Conservation (phyloP, 2,113 vertebrate genomes). For the Eleginops maclovinus region DNA sequence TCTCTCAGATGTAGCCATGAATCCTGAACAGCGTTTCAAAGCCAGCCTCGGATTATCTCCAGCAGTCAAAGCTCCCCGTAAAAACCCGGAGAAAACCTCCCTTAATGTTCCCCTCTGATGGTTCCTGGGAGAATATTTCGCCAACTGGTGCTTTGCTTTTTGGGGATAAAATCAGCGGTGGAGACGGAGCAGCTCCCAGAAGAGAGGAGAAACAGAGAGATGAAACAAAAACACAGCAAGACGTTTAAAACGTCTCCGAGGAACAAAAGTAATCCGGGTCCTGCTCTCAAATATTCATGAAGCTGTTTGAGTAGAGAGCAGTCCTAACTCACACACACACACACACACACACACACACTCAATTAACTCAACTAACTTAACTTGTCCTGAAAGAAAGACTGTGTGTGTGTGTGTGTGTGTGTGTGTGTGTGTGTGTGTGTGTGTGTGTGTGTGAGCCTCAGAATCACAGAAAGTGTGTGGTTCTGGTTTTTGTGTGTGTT, state of each 20-base stretch:
- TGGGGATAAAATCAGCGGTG: conserved; percentile 9
- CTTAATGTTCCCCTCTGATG: conserved; percentile 8
- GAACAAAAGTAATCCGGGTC: conserved; percentile 22
- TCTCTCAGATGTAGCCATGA: not conserved
- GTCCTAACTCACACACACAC: conserved; percentile 29
- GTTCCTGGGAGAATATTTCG: conserved; percentile 24
- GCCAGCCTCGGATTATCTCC: not conserved
- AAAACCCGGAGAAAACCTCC: conserved; percentile 4
- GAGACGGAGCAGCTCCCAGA: conserved; percentile 6
- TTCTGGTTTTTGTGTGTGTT: not conserved
- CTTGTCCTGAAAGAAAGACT: too few relatives aligned
- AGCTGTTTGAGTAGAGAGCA: conserved; percentile 31
- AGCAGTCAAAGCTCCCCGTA: not conserved
- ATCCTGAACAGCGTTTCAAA: not conserved
- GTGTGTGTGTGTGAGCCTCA: too few relatives aligned
- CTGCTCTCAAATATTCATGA: conserved; percentile 61
- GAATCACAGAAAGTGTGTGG: not conserved
- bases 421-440: not conserved
- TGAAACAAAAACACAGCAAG: not conserved
- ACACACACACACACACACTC: not conserved
- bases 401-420: conserved; percentile 10
- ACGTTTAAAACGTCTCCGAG: not conserved
- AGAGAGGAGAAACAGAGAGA: not conserved
- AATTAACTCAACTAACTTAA: too few relatives aligned
- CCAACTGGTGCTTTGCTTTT: not conserved